Evolutionary conservation across 2,113 vertebrate species (phyloP).

Genomic region (Plectropomus leopardus): DNA sequence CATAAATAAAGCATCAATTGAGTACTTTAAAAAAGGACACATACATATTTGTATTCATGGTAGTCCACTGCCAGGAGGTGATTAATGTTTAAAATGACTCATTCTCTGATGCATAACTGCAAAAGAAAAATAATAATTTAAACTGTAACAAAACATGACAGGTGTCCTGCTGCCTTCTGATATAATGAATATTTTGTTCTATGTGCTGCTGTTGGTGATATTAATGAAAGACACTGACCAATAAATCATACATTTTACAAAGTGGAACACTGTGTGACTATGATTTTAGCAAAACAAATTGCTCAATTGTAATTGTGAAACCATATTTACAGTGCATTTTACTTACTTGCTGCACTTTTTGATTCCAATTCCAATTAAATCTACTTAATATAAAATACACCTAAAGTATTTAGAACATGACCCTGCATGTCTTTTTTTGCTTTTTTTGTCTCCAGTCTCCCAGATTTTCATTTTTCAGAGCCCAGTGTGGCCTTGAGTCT

Average conservation of each 20-base stretch:
- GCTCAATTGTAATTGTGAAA: neutral
- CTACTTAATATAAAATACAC: neutral
- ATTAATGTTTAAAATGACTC: neutral
- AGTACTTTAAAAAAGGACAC: neutral
- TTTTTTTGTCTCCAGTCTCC: neutral
- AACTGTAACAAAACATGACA: conserved; percentile 3
- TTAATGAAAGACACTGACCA: neutral
- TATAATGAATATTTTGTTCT: neutral
- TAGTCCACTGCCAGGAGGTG: neutral
- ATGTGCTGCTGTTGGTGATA: neutral
- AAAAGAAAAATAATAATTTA: neutral
- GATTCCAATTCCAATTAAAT: neutral
- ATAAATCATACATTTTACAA: neutral
- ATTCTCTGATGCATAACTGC: conserved; percentile 1
- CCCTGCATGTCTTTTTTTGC: neutral
- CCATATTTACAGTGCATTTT: too few species aligned
- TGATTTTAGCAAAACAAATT: conserved; percentile 11
- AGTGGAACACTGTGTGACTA: neutral
- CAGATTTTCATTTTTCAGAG: neutral
- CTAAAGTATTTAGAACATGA: neutral
- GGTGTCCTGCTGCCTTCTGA: neutral
- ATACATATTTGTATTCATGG: neutral
- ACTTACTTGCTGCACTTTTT: too few species aligned
- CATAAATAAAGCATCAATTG: neutral
- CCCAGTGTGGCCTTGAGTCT: neutral